Conservation (phyloP, 37 sponge, comb jelly and placozoan species). For the Trichoplax adhaerens region DNA sequence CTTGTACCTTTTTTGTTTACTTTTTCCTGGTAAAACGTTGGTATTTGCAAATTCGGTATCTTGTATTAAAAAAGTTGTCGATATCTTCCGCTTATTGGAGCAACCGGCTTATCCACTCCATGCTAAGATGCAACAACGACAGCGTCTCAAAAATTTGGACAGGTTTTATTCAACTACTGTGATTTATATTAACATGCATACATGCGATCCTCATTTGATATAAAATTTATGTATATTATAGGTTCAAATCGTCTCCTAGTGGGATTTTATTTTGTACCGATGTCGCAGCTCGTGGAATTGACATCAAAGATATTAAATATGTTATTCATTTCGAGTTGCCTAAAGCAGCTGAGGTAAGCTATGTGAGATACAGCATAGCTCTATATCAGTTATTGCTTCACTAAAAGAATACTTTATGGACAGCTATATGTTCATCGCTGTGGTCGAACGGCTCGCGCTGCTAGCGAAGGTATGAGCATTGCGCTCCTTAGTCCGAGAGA, state of each 20-base stretch:
- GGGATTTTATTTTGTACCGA: conserved; percentile 75
- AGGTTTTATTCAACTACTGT: conserved; percentile 16
- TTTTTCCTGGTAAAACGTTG: conserved; percentile 53
- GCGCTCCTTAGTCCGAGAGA: conserved; percentile 83
- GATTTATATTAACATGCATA: not conserved
- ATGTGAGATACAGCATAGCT: not conserved
- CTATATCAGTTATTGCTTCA: not conserved
- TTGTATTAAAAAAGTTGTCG: conserved; percentile 19
- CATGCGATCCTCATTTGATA: not conserved
- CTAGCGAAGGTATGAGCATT: conserved; percentile 67
- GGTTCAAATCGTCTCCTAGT: conserved; percentile 20
- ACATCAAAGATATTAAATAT: conserved; percentile 65
- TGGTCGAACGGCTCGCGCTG: conserved; percentile 90
- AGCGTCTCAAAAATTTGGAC: conserved; percentile 87
- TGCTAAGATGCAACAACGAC: conserved; percentile 88
- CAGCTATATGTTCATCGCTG: conserved; percentile 92
- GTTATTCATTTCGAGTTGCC: conserved; percentile 94
- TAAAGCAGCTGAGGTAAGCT: conserved; percentile 41
- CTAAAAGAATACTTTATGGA: not conserved
- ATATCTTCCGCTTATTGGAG: conserved; percentile 11
- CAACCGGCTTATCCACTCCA: conserved; percentile 63
- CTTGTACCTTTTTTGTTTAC: conserved; percentile 64
- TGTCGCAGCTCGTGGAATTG: conserved; percentile 90
- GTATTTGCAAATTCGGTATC: conserved; percentile 85
- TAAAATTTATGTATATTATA: conserved; percentile 1